These are phyloP conservation scores for Drosophila tristis DNA, from an alignment of 1,140 invertebrate species.

Conservation along the genomic window DNA sequence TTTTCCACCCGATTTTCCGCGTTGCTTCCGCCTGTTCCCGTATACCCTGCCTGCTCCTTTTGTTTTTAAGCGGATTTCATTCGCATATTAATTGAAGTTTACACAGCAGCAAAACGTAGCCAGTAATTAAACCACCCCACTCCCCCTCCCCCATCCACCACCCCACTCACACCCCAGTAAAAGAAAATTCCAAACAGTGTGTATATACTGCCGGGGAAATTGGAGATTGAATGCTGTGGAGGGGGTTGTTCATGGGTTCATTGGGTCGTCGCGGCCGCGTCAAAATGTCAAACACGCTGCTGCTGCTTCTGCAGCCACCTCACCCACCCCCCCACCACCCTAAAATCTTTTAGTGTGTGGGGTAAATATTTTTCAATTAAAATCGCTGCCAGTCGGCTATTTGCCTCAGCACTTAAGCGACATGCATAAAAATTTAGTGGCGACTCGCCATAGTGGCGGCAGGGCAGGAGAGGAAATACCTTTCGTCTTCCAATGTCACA, in stretches of 20 bases:
- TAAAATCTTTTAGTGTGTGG: constrained; percentile 25
- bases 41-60: constrained; percentile 38
- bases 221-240: constrained; percentile 10
- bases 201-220: background rate
- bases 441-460: constrained; percentile 27
- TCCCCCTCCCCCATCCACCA: no score
- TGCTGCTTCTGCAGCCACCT: constrained; percentile 3
- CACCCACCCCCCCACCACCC: no score
- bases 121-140: constrained; percentile 49
- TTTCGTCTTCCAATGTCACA: constrained; percentile 7
- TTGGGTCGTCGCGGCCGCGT: constrained; percentile 27
- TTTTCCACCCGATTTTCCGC: constrained; percentile 30
- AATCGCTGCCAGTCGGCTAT: constrained; percentile 64
- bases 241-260: background rate
- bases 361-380: constrained; percentile 80
- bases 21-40: background rate
- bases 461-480: background rate
- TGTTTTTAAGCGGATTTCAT: constrained; percentile 78
- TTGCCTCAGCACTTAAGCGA: constrained; percentile 67
- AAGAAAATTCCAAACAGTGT: constrained; percentile 34
- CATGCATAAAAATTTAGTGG: constrained; percentile 76
- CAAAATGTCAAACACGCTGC: constrained; percentile 69
- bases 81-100: constrained; percentile 80
- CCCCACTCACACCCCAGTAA: no score
- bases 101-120: constrained; percentile 63